phyloP scores from a whole-genome alignment of 2,888 invertebrate species.

The Bellardia bayeri region DNA sequence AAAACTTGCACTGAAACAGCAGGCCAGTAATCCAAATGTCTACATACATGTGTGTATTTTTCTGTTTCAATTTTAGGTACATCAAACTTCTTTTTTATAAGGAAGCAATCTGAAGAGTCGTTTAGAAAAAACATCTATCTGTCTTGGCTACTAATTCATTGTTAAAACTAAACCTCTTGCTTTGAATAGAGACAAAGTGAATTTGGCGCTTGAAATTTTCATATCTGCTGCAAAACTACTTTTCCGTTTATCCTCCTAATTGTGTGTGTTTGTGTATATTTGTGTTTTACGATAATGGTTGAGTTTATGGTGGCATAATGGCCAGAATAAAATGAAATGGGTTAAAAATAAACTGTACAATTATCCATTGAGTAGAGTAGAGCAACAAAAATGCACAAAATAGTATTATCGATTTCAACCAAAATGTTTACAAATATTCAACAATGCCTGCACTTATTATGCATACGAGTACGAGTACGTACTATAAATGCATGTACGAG shows the following conservation, averaged over 20 bases:
- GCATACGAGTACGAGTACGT: too few species aligned
- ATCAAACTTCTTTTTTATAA: not conserved
- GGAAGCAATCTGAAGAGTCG: not conserved
- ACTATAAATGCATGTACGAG: too few species aligned
- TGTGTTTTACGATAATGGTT: constrained; percentile 37
- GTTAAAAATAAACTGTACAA: constrained; percentile 49
- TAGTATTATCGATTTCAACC: constrained; percentile 45
- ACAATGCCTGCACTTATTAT: not conserved
- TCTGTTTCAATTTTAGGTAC: not conserved
- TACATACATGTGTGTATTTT: not conserved
- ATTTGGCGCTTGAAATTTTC: too few species aligned
- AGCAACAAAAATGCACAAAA: constrained; percentile 17
- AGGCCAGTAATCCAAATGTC: constrained; percentile 34
- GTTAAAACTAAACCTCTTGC: too few species aligned
- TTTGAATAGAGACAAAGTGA: too few species aligned
- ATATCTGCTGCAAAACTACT: too few species aligned
- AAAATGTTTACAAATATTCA: constrained; percentile 42
- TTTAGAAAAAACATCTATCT: not conserved
- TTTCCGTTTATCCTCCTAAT: not conserved
- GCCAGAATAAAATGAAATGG: constrained; percentile 46
- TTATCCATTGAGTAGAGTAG: constrained; percentile 30
- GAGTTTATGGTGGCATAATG: constrained; percentile 50
- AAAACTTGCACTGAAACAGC: constrained; percentile 11
- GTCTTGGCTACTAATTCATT: too few species aligned
- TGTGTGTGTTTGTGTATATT: not conserved